A percentile compares a stretch with the other conserved stretches of the same genome.
Conservation (phyloP, 2,888 invertebrate species). For the Rapana venosa region DNA sequence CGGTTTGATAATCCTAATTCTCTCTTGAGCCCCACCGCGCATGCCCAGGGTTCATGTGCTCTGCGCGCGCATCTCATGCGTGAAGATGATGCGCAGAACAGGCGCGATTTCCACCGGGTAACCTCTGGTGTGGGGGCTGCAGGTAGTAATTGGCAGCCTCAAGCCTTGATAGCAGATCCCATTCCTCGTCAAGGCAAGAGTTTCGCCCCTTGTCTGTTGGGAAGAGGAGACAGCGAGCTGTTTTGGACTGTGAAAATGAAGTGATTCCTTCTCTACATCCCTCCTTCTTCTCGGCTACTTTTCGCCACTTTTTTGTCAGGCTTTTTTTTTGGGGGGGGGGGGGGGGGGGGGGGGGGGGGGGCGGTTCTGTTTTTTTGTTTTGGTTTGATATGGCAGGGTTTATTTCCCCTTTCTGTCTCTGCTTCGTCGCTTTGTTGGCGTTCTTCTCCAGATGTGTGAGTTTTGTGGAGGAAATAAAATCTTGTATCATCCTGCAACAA, state of each 20-base stretch:
- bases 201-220: not conserved
- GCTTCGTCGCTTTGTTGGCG: not conserved
- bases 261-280: not conserved
- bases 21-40: constrained; percentile 2
- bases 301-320: not conserved
- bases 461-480: not conserved
- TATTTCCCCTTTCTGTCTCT: no score
- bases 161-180: constrained; percentile 22
- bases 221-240: not conserved
- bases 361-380: not conserved
- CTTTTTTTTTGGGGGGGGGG: not conserved
- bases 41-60: constrained; percentile 33
- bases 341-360: no score
- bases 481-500: not conserved
- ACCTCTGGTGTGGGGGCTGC: not conserved
- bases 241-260: not conserved
- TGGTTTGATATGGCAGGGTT: no score
- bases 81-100: constrained; percentile 40
- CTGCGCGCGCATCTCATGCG: constrained; percentile 29
- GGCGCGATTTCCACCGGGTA: not conserved
- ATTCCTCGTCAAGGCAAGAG: not conserved
- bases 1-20: not conserved
- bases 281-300: not conserved
- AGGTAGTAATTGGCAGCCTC: not conserved
- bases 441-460: not conserved